Percentiles rank a stretch among this genome's conserved stretches.
phyloP scores from a whole-genome alignment of 1,140 invertebrate species.

The Medauroidea extradentata region DNA sequence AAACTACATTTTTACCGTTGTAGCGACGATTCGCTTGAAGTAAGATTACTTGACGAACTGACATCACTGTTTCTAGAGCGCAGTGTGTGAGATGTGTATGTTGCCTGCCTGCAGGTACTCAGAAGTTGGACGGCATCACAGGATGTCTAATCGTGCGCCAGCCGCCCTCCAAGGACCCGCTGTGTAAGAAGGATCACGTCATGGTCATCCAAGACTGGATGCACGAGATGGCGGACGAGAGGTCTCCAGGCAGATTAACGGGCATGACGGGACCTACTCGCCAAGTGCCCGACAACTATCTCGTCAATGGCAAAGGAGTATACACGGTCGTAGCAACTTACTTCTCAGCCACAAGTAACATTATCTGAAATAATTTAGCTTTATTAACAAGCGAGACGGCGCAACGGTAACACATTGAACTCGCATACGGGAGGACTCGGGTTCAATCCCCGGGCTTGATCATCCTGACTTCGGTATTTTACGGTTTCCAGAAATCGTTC shows the following conservation, averaged over 20 bases:
- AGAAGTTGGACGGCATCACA: slow-evolving; percentile 43
- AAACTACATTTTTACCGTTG: no score
- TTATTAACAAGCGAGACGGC: no score
- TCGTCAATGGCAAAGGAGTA: slow-evolving; percentile 40
- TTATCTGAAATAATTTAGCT: neutral
- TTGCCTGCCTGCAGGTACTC: slow-evolving; percentile 32
- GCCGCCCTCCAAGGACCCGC: slow-evolving; percentile 28
- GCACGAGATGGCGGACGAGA: slow-evolving; percentile 30
- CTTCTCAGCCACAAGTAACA: neutral
- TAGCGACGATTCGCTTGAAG: no score
- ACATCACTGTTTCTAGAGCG: no score
- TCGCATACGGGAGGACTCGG: no score
- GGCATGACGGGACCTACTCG: slow-evolving; percentile 35
- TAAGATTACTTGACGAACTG: no score
- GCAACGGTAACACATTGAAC: no score
- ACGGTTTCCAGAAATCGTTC: no score
- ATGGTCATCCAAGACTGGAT: slow-evolving; percentile 44
- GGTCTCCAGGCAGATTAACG: slow-evolving; percentile 40
- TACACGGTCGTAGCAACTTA: slow-evolving; percentile 14
- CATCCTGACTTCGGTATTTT: no score
- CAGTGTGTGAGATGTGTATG: no score
- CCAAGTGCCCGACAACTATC: slow-evolving; percentile 38
- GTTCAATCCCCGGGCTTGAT: no score
- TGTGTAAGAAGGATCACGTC: slow-evolving; percentile 32
- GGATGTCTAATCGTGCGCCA: slow-evolving; percentile 43